Evolutionary conservation across 2,113 vertebrate species (phyloP).

Genomic region (Amblyornis subalaris): DNA sequence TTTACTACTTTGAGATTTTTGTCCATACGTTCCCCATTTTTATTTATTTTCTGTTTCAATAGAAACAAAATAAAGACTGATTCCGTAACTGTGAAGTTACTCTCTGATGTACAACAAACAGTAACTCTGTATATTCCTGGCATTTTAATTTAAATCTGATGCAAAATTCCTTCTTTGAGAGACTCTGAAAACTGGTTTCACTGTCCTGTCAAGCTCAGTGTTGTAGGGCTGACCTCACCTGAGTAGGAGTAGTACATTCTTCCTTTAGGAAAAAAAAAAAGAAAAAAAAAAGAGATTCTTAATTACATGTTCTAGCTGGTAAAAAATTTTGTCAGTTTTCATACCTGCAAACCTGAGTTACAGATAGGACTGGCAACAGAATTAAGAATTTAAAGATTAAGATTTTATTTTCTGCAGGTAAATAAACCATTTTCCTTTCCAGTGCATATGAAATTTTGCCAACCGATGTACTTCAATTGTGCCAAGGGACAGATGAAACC

Average conservation of each 20-base stretch:
- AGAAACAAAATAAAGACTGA: neutral
- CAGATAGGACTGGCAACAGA: neutral
- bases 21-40: too few relatives aligned
- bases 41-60: neutral
- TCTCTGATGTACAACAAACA: neutral
- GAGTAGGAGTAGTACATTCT: neutral
- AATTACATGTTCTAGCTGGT: neutral
- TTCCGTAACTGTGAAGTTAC: neutral
- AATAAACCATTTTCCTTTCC: neutral
- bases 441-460: neutral
- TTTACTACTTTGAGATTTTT: neutral
- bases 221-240: neutral
- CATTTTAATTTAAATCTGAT: neutral
- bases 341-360: neutral
- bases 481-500: neutral
- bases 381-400: neutral
- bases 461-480: neutral
- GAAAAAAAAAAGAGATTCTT: neutral
- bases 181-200: neutral
- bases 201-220: neutral
- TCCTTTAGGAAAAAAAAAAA: too few relatives aligned
- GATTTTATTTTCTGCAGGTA: neutral
- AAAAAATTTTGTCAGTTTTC: neutral
- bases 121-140: neutral
- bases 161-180: neutral